phyloP scores from a whole-genome alignment of 2,113 vertebrate species.

The Scortum barcoo region DNA sequence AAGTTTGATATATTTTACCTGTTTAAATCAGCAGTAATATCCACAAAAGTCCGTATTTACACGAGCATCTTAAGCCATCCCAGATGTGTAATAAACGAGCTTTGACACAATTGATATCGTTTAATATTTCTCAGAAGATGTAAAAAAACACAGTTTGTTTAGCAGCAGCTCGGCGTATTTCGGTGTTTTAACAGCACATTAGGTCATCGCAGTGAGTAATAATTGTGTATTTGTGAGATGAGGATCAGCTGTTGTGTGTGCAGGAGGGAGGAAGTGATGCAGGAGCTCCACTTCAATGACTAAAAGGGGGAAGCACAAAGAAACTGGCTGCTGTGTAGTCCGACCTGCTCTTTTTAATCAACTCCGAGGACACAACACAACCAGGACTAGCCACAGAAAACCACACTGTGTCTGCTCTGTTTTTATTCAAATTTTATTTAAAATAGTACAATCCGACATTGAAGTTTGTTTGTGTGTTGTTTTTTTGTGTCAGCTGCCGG shows the following conservation, averaged over 20 bases:
- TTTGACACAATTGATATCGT: neutral
- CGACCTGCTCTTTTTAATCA: constrained; percentile 49
- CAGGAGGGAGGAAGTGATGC: constrained; percentile 83
- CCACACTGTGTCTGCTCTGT: neutral
- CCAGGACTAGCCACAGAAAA: constrained; percentile 4
- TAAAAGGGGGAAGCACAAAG: constrained; percentile 84
- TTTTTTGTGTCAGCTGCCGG: constrained; percentile 70
- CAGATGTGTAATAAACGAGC: neutral
- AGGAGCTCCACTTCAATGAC: constrained; percentile 80
- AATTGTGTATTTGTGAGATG: neutral
- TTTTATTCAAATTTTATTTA: neutral
- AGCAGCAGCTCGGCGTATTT: too few species aligned
- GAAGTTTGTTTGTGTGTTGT: constrained; percentile 72
- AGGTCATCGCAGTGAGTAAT: too few species aligned
- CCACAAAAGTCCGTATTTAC: fast-evolving
- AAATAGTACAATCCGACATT: constrained; percentile 12
- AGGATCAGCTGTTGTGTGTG: constrained; percentile 74
- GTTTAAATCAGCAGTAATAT: neutral
- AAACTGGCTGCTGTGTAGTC: constrained; percentile 65
- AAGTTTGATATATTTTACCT: neutral
- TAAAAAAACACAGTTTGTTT: too few species aligned
- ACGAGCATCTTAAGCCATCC: neutral
- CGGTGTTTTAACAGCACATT: too few species aligned
- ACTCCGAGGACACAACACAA: neutral
- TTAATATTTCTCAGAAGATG: too few species aligned